A percentile compares a stretch with the other conserved stretches of the same genome.
Conservation (phyloP, 2,888 invertebrate species). For the Acanthosepion esculentum region DNA sequence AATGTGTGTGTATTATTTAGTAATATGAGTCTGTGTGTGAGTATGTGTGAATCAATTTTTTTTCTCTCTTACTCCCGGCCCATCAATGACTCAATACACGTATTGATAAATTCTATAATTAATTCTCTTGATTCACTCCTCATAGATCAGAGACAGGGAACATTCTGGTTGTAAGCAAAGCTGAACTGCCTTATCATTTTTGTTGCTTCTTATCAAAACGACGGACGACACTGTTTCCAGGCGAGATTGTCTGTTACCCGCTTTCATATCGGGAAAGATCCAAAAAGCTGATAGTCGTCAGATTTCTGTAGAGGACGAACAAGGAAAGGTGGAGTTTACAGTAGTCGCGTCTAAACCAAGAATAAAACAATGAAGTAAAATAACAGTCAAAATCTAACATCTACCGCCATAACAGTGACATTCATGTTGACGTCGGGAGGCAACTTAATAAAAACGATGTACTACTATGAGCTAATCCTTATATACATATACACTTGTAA, state of each 20-base stretch:
- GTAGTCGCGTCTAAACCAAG: neutral
- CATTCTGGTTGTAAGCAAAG: neutral
- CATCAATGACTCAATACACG: neutral
- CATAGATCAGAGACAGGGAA: too few species aligned
- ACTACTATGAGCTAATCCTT: too few species aligned
- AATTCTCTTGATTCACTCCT: neutral
- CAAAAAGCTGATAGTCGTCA: neutral
- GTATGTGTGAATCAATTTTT: neutral
- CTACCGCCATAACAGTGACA: too few species aligned
- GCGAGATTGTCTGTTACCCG: neutral
- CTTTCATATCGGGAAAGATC: neutral
- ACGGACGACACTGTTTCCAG: neutral
- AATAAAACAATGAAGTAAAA: too few species aligned
- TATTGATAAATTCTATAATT: neutral
- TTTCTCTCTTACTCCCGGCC: neutral
- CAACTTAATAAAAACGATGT: too few species aligned
- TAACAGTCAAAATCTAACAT: too few species aligned
- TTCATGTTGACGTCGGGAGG: too few species aligned
- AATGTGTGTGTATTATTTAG: neutral
- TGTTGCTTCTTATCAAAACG: neutral
- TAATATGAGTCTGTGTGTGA: too few species aligned
- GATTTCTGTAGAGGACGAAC: neutral
- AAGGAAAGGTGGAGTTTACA: neutral
- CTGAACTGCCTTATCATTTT: neutral
- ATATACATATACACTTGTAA: too few species aligned